Conservation (phyloP, 2,797 vertebrate species). For the Spondyliosoma cantharus region DNA sequence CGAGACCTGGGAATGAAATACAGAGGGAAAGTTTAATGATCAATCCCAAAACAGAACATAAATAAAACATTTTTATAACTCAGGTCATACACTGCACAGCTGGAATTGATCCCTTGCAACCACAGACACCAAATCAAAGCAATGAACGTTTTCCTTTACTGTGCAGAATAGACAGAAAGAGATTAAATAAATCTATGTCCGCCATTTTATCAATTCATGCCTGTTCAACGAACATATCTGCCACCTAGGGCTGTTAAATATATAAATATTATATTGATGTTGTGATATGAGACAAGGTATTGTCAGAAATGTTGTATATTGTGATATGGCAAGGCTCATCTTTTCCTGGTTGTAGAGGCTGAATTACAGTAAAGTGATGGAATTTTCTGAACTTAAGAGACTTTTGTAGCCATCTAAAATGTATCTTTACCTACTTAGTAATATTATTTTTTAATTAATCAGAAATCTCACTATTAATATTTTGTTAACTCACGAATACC, state of each 20-base stretch:
- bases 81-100: background rate
- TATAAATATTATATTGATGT: too few species aligned
- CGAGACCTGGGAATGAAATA: conserved; percentile 80
- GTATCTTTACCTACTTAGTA: too few species aligned
- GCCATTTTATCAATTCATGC: background rate
- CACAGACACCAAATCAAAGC: background rate
- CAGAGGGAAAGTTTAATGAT: background rate
- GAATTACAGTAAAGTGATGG: too few species aligned
- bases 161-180: background rate
- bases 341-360: too few species aligned
- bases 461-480: too few species aligned
- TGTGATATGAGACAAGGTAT: too few species aligned
- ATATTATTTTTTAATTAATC: too few species aligned
- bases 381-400: too few species aligned
- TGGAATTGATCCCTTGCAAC: background rate
- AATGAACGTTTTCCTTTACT: background rate
- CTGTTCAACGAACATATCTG: background rate
- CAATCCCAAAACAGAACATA: background rate
- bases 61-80: background rate
- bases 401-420: too few species aligned
- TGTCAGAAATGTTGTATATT: too few species aligned
- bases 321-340: too few species aligned
- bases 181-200: background rate
- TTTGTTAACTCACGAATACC: too few species aligned
- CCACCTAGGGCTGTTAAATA: background rate